Base-by-base conservation (phyloP, 2,888 invertebrate species). In the Caenorhabditis afra region DNA sequence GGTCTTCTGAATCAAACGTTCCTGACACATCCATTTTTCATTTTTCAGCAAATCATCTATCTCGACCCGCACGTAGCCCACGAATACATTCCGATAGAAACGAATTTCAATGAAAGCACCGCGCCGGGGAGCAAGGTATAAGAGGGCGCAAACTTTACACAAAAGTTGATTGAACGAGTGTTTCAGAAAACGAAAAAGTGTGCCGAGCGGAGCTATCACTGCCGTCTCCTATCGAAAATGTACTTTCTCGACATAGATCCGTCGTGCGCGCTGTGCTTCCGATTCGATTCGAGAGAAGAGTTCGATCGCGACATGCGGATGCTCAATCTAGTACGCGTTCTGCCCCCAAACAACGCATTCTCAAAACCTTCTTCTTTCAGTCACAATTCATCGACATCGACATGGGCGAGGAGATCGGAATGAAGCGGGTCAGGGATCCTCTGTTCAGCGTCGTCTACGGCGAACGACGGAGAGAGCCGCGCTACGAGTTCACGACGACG, bases 1-100 rank as follows among this genome's bases (percentile, higher is more conserved):
- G 22, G 18, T 12, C 22, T 45, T 41, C 66, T 41, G n/a, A 39
- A 45, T n/a, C n/a, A 14, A 18, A 45, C 8, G n/a, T n/a, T n/a
- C n/a, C n/a, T n/a, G n/a, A n/a, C n/a, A n/a, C n/a, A n/a, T n/a
- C n/a, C n/a, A n/a, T n/a, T n/a, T n/a, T n/a, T n/a, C n/a, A n/a
- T n/a, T n/a, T n/a, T n/a, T n/a, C 59, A 88, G 90, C 94, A 95
- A 91, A 91, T 96, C 75, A 95, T 97, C 87, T 95, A 96, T 90
- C 92, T 97, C 85, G 97, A 97, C 91, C 97, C 97, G 18, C 97
- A 97, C 91, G 95, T 95, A 88, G 95, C 95, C 90, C 96, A 96
- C 91, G 95, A 96, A 91, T 94, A 88, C 62, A 59, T 77, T 20
- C 82, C 81, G 3, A 61, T 85, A 14, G 80, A 79, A 14, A 68